phyloP scores from a whole-genome alignment of 2,797 vertebrate species.

The Okamejei kenojei region DNA sequence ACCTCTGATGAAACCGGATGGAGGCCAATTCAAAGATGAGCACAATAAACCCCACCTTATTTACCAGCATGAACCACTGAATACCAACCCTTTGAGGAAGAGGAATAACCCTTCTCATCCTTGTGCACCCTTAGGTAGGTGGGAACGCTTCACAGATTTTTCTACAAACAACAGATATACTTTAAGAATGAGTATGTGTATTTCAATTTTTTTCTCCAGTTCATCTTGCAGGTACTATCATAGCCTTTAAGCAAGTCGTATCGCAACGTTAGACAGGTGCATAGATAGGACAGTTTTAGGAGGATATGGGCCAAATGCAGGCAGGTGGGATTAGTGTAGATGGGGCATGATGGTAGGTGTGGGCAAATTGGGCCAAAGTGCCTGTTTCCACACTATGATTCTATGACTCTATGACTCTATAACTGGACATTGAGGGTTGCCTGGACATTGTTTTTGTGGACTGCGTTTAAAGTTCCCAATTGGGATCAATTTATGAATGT shows the following conservation, averaged over 20 bases:
- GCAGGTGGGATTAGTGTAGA: too few species aligned
- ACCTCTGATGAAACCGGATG: constrained; percentile 71
- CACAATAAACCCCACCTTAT: constrained; percentile 91
- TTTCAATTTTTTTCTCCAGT: background rate
- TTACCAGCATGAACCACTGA: constrained; percentile 71
- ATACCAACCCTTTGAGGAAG: constrained; percentile 46
- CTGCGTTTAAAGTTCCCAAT: background rate
- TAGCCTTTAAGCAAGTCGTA: too few species aligned
- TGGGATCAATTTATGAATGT: background rate
- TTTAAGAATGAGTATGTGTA: background rate
- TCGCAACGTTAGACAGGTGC: too few species aligned
- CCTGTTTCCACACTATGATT: too few species aligned
- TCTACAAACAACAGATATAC: background rate
- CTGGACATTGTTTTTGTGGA: background rate
- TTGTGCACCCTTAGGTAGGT: constrained; percentile 80
- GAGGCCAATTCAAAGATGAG: constrained; percentile 72
- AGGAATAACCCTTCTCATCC: constrained; percentile 48
- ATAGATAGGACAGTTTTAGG: too few species aligned
- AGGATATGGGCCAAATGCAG: too few species aligned
- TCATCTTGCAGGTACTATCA: too few species aligned
- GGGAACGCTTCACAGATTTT: background rate
- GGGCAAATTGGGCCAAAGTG: too few species aligned
- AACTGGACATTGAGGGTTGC: background rate
- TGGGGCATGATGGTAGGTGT: too few species aligned
- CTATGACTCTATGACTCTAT: too few species aligned